These are phyloP conservation scores for Mormyrus proboscirostris DNA, from an alignment of 2,797 vertebrate species.

Conservation along the genomic window DNA sequence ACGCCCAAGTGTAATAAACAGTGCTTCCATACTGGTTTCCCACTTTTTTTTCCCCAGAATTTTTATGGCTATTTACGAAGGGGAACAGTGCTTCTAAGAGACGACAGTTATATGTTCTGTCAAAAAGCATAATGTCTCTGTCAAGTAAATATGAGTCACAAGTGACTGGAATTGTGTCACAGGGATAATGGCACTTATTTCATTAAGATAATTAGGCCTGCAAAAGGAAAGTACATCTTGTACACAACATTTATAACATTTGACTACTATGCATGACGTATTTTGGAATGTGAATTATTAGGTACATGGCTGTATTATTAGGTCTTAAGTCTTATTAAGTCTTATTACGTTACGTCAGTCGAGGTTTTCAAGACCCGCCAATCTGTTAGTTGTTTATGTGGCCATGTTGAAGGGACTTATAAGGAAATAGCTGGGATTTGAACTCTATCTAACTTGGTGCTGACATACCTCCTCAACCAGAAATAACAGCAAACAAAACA, in stretches of 20 bases:
- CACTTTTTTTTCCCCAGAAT: not conserved
- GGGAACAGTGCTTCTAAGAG: not conserved
- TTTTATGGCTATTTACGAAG: conserved; percentile 12
- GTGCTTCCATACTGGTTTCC: not conserved
- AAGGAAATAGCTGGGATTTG: conserved; percentile 48
- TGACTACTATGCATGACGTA: not conserved
- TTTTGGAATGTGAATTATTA: not conserved
- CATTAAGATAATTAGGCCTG: conserved; percentile 2
- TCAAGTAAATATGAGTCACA: not conserved
- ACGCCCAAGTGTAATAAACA: not conserved
- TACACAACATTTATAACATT: conserved; percentile 6
- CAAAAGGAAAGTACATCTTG: not conserved
- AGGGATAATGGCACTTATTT: not conserved
- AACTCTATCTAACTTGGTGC: not conserved
- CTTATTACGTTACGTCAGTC: not conserved
- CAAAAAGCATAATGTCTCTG: not conserved
- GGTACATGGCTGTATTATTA: not conserved
- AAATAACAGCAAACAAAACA: conserved; percentile 48
- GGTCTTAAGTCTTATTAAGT: not conserved
- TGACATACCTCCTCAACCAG: conserved; percentile 37
- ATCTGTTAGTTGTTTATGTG: not conserved
- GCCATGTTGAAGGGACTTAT: not conserved
- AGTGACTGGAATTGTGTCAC: not conserved
- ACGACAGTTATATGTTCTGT: not conserved
- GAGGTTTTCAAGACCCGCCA: not conserved